Evolutionary conservation across 2,113 vertebrate genomes (phyloP).

Genomic region (Xenus cinereus): DNA sequence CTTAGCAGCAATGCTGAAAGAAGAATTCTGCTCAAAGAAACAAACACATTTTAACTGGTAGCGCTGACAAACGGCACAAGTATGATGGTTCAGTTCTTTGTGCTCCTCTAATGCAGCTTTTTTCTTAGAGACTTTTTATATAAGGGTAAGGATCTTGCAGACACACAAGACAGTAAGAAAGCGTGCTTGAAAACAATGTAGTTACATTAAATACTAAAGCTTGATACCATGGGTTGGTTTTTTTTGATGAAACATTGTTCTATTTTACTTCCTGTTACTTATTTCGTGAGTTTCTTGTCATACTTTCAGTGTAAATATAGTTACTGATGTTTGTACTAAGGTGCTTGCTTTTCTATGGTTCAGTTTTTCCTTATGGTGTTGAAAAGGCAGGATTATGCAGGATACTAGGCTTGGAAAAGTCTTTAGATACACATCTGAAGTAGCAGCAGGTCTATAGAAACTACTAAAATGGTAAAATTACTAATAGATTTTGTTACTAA

Average conservation of each 20-base stretch:
- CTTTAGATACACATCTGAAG: not conserved
- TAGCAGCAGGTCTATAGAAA: not conserved
- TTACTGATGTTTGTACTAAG: not conserved
- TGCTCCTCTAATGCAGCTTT: not conserved
- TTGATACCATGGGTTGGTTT: not conserved
- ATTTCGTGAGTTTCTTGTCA: not conserved
- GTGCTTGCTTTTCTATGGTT: not conserved
- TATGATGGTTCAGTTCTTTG: not conserved
- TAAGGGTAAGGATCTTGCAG: not conserved
- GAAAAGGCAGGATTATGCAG: not conserved
- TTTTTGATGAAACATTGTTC: not conserved
- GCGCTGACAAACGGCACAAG: not conserved
- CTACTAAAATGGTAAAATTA: not conserved
- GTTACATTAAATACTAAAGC: not conserved
- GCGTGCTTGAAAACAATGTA: not conserved
- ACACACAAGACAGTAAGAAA: not conserved
- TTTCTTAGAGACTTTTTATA: not conserved
- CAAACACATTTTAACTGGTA: not conserved
- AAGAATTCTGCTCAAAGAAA: not conserved
- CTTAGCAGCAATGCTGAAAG: not conserved
- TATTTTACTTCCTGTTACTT: not conserved
- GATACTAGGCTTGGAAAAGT: not conserved
- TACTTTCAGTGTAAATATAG: not conserved
- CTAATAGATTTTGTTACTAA: not conserved
- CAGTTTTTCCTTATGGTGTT: not conserved